These are phyloP conservation scores for Chamaea fasciata DNA, from an alignment of 2,113 vertebrate genomes.

Conservation along the genomic window DNA sequence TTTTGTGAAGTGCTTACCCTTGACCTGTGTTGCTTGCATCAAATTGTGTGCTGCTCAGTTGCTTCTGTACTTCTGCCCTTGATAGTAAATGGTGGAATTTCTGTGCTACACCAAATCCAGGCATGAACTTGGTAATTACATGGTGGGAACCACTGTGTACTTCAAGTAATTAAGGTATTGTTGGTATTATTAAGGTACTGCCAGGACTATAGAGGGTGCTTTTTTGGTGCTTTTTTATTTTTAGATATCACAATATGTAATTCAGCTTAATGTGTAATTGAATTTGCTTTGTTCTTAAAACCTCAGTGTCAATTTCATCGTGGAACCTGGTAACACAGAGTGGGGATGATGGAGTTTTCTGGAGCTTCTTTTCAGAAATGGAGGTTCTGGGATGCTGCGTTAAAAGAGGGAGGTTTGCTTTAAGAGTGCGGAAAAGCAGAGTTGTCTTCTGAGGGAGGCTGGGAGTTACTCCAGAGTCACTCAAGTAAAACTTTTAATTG, in stretches of 20 bases:
- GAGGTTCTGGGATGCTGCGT: neutral
- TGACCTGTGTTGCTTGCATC: neutral
- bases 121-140: neutral
- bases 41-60: neutral
- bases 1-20: neutral
- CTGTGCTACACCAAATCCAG: neutral
- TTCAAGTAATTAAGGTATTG: neutral
- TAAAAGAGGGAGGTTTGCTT: neutral
- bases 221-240: neutral
- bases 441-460: neutral
- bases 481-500: neutral
- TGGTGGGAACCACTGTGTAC: neutral
- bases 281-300: neutral
- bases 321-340: neutral
- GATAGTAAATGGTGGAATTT: neutral
- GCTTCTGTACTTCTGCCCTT: neutral
- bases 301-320: neutral
- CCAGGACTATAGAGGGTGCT: neutral
- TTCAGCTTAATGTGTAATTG: neutral
- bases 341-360: neutral
- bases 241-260: neutral
- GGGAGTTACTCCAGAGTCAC: neutral
- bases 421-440: neutral
- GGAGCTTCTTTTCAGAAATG: neutral
- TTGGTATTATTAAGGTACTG: neutral